Percentiles rank a stretch among this genome's conserved stretches.
Conservation (phyloP, 2,797 vertebrate species). For the Rousettus madagascariensis region DNA sequence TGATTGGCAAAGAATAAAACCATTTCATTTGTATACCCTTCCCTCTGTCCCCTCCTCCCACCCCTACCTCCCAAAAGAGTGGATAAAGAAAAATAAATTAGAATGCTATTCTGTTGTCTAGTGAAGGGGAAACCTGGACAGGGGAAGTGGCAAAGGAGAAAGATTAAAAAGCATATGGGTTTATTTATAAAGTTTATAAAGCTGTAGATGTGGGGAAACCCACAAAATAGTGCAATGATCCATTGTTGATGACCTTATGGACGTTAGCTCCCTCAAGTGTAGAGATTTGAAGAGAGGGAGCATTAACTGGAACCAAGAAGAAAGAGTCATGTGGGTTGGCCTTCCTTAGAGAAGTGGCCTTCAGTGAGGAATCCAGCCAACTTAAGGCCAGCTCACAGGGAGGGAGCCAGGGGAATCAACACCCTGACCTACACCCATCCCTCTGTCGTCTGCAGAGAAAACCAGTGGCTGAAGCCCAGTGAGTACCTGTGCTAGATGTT, state of each 20-base stretch:
- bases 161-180: neutral
- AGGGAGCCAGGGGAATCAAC: neutral
- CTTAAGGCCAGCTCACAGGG: no score
- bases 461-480: neutral
- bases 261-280: neutral
- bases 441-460: neutral
- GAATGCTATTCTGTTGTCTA: neutral
- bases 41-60: neutral
- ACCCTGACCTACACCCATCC: neutral
- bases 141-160: neutral
- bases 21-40: neutral
- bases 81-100: neutral
- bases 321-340: neutral
- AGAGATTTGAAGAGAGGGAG: neutral
- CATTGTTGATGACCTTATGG: neutral
- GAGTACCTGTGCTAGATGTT: neutral
- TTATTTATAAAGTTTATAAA: neutral
- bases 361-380: neutral
- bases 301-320: neutral
- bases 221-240: neutral
- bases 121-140: neutral
- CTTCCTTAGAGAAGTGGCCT: neutral
- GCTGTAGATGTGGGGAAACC: neutral
- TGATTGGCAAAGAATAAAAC: neutral
- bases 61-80: neutral